These are phyloP conservation scores for Mus pahari DNA, from an alignment of 2,113 vertebrate species.

Conservation along the genomic window DNA sequence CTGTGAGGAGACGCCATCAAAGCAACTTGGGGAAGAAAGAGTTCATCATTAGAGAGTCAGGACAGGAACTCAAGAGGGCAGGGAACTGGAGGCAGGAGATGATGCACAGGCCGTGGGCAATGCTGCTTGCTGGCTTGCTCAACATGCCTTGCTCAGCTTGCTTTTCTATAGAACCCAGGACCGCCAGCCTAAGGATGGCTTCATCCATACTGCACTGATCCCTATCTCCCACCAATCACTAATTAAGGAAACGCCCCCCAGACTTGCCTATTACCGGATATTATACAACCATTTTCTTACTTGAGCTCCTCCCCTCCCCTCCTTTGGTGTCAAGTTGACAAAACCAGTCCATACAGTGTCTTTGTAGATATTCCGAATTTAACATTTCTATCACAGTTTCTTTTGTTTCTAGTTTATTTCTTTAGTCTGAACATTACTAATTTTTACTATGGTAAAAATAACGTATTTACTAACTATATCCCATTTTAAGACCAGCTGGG, in stretches of 20 bases:
- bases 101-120: background rate
- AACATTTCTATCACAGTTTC: background rate
- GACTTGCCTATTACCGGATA: background rate
- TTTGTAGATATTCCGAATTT: constrained; percentile 22
- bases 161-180: background rate
- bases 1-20: background rate
- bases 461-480: background rate
- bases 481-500: background rate
- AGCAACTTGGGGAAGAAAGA: background rate
- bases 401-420: background rate
- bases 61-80: background rate
- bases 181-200: background rate
- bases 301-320: no score
- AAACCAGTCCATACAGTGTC: background rate
- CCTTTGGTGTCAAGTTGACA: background rate
- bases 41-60: background rate
- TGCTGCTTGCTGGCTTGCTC: background rate
- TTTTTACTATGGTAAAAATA: constrained; percentile 28
- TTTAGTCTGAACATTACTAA: background rate
- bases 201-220: background rate
- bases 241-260: background rate
- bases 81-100: background rate
- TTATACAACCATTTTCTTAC: background rate
- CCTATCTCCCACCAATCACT: background rate
- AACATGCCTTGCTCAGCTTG: background rate